Conservation (phyloP, 2,797 vertebrate species). For the Chromobotia macracanthus region DNA sequence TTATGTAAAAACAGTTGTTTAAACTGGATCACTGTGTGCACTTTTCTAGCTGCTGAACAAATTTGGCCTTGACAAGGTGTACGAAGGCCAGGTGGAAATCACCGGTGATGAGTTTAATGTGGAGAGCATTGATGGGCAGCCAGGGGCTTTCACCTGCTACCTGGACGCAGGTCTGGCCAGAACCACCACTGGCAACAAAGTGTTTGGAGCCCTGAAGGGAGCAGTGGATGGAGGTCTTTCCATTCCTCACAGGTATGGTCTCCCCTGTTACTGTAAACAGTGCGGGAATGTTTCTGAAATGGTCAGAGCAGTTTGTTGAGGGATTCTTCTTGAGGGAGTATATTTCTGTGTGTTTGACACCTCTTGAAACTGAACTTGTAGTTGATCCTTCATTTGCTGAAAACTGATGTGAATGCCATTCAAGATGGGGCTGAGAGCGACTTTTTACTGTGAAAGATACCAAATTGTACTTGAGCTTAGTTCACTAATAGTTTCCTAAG, state of each 20-base stretch:
- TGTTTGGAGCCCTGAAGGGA: conserved; percentile 95
- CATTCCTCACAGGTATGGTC: conserved; percentile 96
- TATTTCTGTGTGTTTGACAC: conserved; percentile 56
- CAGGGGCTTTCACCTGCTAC: conserved; percentile 96
- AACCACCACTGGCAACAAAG: conserved; percentile 98
- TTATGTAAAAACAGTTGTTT: neutral
- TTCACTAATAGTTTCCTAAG: too few species aligned
- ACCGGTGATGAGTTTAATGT: conserved; percentile 96
- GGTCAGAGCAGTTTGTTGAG: neutral
- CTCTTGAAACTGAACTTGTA: conserved; percentile 54
- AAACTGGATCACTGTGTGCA: neutral
- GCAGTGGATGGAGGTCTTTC: conserved; percentile 97
- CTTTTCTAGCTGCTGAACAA: conserved; percentile 88
- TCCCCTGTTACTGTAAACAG: neutral
- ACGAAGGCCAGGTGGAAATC: conserved; percentile 93
- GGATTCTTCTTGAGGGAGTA: too few species aligned
- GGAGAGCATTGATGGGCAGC: conserved; percentile 93
- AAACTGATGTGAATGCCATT: conserved; percentile 57
- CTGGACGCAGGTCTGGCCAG: conserved; percentile 95
- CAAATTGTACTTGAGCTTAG: neutral
- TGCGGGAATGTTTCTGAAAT: neutral
- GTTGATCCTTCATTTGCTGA: conserved; percentile 59
- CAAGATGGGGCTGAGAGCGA: conserved; percentile 73
- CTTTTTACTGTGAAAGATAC: conserved; percentile 8
- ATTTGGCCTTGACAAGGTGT: conserved; percentile 94